Conservation (phyloP, 2,113 vertebrate species). For the Pipa parva region DNA sequence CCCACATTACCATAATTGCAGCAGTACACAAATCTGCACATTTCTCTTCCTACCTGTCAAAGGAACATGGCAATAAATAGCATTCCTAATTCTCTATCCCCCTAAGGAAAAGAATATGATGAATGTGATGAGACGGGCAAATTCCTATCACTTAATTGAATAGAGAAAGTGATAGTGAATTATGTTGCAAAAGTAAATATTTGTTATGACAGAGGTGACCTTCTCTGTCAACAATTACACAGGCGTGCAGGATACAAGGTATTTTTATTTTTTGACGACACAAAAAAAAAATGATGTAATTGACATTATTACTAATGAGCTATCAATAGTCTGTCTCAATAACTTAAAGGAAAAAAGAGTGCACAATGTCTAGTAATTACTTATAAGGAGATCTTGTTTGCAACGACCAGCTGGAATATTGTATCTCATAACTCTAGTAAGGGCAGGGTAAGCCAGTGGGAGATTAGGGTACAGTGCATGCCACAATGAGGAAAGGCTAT, state of each 20-base stretch:
- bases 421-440: too few relatives aligned
- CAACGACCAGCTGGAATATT: too few relatives aligned
- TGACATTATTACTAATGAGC: too few relatives aligned
- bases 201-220: conserved; percentile 8
- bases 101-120: conserved; percentile 11
- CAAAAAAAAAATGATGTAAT: background rate
- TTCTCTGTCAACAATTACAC: conserved; percentile 13
- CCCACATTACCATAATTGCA: background rate
- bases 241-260: background rate
- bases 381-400: too few relatives aligned
- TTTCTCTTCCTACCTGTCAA: conserved; percentile 1
- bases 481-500: too few relatives aligned
- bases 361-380: too few relatives aligned
- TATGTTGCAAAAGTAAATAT: conserved; percentile 24
- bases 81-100: background rate
- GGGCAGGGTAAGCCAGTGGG: too few relatives aligned
- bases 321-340: too few relatives aligned
- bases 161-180: conserved; percentile 12
- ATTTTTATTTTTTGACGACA: background rate
- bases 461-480: too few relatives aligned
- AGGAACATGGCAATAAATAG: conserved; percentile 2
- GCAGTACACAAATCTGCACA: background rate
- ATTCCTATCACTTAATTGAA: conserved; percentile 16
- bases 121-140: conserved; percentile 16
- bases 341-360: too few relatives aligned